phyloP scores from a whole-genome alignment of 2,113 vertebrate genomes.

The Gallinago media region DNA sequence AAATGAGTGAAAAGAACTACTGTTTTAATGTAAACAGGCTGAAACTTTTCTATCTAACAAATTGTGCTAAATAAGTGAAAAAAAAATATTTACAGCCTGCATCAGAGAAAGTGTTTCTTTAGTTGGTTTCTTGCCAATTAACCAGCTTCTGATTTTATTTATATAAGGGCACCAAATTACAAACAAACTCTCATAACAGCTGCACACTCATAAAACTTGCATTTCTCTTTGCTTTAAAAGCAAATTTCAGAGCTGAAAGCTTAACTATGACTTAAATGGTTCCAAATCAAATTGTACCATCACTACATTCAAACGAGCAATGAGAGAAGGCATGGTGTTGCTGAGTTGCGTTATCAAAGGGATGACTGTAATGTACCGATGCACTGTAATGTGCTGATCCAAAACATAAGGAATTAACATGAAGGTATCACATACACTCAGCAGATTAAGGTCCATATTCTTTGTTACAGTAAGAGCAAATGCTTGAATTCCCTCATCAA shows the following conservation, averaged over 20 bases:
- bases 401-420: background rate
- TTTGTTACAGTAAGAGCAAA: background rate
- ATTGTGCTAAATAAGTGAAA: background rate
- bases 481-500: background rate
- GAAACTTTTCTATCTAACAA: background rate
- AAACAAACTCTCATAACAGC: background rate
- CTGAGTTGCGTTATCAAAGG: background rate
- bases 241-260: background rate
- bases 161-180: background rate
- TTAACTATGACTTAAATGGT: background rate
- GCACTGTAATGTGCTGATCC: background rate
- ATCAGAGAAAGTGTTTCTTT: background rate
- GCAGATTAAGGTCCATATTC: background rate
- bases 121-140: background rate
- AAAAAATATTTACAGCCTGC: background rate
- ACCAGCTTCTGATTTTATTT: background rate
- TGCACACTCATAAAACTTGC: background rate
- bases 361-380: accelerated
- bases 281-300: background rate
- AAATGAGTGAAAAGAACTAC: background rate
- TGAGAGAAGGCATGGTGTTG: accelerated
- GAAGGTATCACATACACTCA: accelerated
- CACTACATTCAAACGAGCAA: accelerated
- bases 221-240: background rate
- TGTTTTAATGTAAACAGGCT: constrained; percentile 24